Evolutionary conservation across 2,888 invertebrate genomes (phyloP).

Genomic region (Vesta saturnalis): DNA sequence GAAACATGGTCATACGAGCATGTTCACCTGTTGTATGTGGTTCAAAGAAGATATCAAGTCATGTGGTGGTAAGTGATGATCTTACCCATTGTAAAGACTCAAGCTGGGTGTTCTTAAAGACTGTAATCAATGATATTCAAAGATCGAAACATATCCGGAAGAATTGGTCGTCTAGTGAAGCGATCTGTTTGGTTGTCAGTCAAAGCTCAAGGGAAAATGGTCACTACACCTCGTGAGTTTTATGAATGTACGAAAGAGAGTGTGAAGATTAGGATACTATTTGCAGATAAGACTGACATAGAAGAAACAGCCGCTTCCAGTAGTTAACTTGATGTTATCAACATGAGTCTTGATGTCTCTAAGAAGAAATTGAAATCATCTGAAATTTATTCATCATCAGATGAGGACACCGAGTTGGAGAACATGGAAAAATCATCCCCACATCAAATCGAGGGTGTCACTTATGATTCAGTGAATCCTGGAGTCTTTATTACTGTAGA

Average conservation of each 20-base stretch:
- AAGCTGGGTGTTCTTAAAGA: background rate
- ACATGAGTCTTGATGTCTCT: no score
- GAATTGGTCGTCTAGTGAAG: background rate
- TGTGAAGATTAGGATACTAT: background rate
- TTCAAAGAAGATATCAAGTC: background rate
- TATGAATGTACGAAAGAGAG: no score
- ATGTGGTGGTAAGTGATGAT: background rate
- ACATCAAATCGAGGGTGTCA: no score
- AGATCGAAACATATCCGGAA: background rate
- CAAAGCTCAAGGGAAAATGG: background rate
- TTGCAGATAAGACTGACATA: background rate
- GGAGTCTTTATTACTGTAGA: background rate
- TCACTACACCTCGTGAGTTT: background rate
- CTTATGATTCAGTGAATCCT: no score
- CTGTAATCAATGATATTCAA: background rate
- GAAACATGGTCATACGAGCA: background rate
- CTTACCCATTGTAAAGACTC: background rate
- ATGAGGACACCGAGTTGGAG: no score
- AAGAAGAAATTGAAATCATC: no score
- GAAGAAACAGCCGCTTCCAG: background rate
- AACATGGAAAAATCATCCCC: no score
- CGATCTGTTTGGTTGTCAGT: background rate
- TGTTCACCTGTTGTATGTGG: background rate
- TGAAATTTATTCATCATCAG: no score
- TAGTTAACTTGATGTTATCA: background rate